A percentile compares a stretch with the other conserved stretches of the same genome.
These are phyloP conservation scores for Dicranocentrus wangi DNA, from an alignment of 2,888 invertebrate species.

Conservation along the genomic window DNA sequence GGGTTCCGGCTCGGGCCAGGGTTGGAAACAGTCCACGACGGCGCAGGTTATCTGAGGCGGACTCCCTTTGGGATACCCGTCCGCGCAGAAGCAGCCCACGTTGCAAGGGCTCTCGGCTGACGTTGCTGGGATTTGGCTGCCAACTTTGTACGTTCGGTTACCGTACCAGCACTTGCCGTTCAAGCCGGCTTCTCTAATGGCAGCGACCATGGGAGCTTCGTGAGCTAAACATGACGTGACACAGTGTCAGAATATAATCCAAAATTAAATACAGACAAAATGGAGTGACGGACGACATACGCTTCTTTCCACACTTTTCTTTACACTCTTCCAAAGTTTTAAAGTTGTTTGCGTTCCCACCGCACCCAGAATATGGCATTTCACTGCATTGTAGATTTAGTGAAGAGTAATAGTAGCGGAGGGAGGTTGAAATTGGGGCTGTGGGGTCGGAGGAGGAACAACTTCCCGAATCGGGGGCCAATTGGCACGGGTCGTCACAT, in stretches of 20 bases:
- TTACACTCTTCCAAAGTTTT: constrained; percentile 62
- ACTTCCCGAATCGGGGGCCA: too few relatives aligned
- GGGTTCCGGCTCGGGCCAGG: constrained; percentile 57
- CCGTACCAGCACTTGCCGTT: constrained; percentile 58
- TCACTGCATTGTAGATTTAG: constrained; percentile 67
- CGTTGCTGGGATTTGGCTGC: constrained; percentile 52
- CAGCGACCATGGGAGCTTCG: constrained; percentile 30
- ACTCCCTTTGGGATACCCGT: constrained; percentile 23
- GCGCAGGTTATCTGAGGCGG: constrained; percentile 60
- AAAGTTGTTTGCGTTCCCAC: constrained; percentile 69
- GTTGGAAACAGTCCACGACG: constrained; percentile 60
- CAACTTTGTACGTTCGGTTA: constrained; percentile 48
- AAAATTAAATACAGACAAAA: background rate
- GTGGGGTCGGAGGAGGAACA: too few relatives aligned
- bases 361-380: constrained; percentile 68
- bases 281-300: constrained; percentile 45
- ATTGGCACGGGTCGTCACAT: too few relatives aligned
- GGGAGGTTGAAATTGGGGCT: too few relatives aligned
- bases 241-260: background rate
- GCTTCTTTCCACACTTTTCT: constrained; percentile 60
- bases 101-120: constrained; percentile 60
- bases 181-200: constrained; percentile 56
- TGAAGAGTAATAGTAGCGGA: constrained; percentile 66
- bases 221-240: constrained; percentile 25
- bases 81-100: constrained; percentile 61